Base-by-base conservation (phyloP, 2,888 invertebrate genomes). In the Argyresthia albistria region DNA sequence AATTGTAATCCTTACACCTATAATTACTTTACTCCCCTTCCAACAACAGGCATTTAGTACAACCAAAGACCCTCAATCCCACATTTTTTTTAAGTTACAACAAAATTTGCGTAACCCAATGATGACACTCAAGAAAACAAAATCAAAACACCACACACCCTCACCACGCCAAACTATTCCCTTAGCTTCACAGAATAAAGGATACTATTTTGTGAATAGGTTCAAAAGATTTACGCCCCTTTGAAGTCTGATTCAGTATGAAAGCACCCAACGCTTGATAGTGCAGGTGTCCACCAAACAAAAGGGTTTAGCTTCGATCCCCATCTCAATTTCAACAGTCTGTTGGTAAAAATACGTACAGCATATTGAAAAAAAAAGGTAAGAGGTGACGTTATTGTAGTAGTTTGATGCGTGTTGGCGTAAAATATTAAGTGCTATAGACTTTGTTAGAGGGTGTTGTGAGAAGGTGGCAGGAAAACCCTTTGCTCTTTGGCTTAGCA, bases 251-350 rank as follows among this genome's bases (percentile, higher is more conserved):
- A 45, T 43, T 16, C 1, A 43, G 6, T 10, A 25, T 12, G 80
- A 81, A 75, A 74, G 81, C 83, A 81, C 83, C 84, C 80, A 80
- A 66, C 63, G 73, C 70, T 75, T 69, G 69, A 80, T 74, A 66
- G 72, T 73, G 83, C 83, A 86, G 84, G 86, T 86, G 86, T 84
- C 68, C 70, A 61, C 57, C 61, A 64, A 76, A 84, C 84, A 84
- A 84, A 79, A 76, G 81, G 69, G 73, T 66, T 72, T 66, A 67
- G 73, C 68, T 81, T 83, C 75, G 76, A 80, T 74, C 73, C 75
- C 75, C 65, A 70, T 59, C 60, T 62, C 68, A 15, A 45, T 45
- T 51, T 51, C 45, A 51, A 61, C 57, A 58, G 67, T 75, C 70
- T 70, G 74, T 37, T 14, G 45, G 43, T 50, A 45, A 45, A 45